Conservation (phyloP, 1,140 invertebrate genomes). For the Cataglyphis hispanica region DNA sequence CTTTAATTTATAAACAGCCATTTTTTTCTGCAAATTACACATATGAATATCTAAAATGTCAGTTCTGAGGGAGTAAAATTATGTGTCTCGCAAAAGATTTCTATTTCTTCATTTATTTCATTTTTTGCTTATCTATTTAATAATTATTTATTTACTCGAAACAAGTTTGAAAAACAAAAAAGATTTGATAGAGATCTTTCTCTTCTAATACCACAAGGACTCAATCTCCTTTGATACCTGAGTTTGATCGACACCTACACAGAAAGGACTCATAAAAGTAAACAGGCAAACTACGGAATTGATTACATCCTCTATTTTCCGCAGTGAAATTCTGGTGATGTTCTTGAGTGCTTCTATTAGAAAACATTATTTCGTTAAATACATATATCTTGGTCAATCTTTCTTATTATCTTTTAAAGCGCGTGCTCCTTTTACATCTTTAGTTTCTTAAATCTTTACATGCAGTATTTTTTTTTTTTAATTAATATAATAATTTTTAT, state of each 20-base stretch:
- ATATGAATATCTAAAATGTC: neutral
- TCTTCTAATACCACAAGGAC: neutral
- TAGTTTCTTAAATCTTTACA: neutral
- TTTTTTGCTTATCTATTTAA: neutral
- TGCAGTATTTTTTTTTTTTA: neutral
- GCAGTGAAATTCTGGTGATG: neutral
- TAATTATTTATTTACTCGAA: neutral
- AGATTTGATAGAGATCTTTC: slow-evolving; percentile 18
- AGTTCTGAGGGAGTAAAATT: neutral
- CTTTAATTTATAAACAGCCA: neutral
- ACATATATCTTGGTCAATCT: neutral
- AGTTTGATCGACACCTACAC: slow-evolving; percentile 39
- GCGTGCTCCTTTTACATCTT: neutral
- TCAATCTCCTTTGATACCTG: slow-evolving; percentile 48
- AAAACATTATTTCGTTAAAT: neutral
- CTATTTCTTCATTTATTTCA: neutral
- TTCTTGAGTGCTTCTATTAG: neutral
- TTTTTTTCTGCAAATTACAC: neutral
- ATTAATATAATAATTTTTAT: neutral
- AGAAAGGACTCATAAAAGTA: slow-evolving; percentile 51
- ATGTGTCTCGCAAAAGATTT: neutral
- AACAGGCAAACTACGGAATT: slow-evolving; percentile 44
- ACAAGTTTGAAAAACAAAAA: slow-evolving; percentile 12
- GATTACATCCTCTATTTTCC: slow-evolving; percentile 22
- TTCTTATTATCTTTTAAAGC: neutral